Evolutionary conservation across 2,888 invertebrate species (phyloP).

Genomic region (Hemistola chrysoprasaria): DNA sequence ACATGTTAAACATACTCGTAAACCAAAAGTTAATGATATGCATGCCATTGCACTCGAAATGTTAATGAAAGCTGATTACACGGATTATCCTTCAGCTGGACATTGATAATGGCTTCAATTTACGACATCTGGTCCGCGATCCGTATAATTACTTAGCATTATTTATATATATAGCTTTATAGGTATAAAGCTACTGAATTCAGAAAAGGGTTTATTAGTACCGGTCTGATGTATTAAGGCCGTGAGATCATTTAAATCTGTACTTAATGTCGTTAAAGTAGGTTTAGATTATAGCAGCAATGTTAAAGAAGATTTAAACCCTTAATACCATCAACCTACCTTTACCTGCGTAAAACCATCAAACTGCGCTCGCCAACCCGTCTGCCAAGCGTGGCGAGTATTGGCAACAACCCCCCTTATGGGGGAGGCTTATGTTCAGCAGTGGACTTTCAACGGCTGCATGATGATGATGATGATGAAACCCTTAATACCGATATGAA

Average conservation of each 20-base stretch:
- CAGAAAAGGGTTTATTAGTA: slow-evolving; percentile 46
- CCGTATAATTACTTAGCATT: slow-evolving; percentile 58
- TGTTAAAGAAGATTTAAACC: too few species aligned
- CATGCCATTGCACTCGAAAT: slow-evolving; percentile 32
- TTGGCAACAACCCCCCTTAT: too few species aligned
- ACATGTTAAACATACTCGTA: slow-evolving; percentile 7
- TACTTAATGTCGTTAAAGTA: not conserved
- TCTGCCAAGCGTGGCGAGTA: too few species aligned
- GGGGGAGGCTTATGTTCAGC: too few species aligned
- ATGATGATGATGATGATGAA: too few species aligned
- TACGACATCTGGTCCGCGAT: slow-evolving; percentile 66
- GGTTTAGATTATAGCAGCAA: too few species aligned
- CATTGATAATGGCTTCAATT: slow-evolving; percentile 45
- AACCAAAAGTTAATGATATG: slow-evolving; percentile 36
- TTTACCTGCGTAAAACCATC: too few species aligned
- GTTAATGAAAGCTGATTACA: slow-evolving; percentile 53
- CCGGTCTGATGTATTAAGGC: slow-evolving; percentile 40
- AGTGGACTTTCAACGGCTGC: too few species aligned
- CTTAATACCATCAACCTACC: too few species aligned
- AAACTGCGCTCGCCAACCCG: too few species aligned
- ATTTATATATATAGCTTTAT: too few species aligned
- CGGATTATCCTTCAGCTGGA: slow-evolving; percentile 47
- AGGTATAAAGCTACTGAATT: slow-evolving; percentile 70
- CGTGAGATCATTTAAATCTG: slow-evolving; percentile 46
- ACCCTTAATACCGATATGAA: too few species aligned